Evolutionary conservation across 2,888 invertebrate genomes (phyloP).

Genomic region (Bimastos eiseni): DNA sequence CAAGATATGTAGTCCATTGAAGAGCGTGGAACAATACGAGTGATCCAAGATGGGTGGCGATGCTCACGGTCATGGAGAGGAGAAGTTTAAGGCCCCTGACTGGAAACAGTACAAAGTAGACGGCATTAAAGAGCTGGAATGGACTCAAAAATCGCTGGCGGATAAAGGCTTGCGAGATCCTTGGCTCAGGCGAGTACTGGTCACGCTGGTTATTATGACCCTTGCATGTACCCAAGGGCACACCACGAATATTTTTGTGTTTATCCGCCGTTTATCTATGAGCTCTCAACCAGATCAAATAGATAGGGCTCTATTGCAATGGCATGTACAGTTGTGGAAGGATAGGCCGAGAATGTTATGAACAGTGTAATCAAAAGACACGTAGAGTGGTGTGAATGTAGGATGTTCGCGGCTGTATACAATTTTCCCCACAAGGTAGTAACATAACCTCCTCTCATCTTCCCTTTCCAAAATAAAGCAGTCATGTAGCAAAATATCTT

Average conservation of each 20-base stretch:
- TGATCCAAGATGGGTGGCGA: conserved; percentile 31
- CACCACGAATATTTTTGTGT: not conserved
- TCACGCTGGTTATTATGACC: not conserved
- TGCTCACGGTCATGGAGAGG: conserved; percentile 27
- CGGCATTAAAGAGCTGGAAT: conserved; percentile 49
- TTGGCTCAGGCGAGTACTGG: conserved; percentile 65
- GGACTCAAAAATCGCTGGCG: conserved; percentile 44
- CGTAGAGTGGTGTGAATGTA: too few relatives aligned
- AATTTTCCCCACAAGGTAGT: too few relatives aligned
- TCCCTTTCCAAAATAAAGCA: too few relatives aligned
- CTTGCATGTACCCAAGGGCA: not conserved
- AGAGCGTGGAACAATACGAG: not conserved
- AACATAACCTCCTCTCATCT: too few relatives aligned
- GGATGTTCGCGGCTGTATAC: too few relatives aligned
- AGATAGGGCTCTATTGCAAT: not conserved
- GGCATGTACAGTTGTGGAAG: not conserved
- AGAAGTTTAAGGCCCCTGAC: conserved; percentile 46
- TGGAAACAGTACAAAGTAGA: conserved; percentile 51
- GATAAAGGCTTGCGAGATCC: conserved; percentile 51
- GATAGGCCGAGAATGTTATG: not conserved
- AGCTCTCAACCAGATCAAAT: not conserved
- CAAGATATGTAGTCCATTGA: not conserved
- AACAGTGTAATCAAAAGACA: too few relatives aligned
- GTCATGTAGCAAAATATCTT: too few relatives aligned
- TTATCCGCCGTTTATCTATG: not conserved